Conservation (phyloP, 2,797 vertebrate genomes). For the Diplodus sargus region DNA sequence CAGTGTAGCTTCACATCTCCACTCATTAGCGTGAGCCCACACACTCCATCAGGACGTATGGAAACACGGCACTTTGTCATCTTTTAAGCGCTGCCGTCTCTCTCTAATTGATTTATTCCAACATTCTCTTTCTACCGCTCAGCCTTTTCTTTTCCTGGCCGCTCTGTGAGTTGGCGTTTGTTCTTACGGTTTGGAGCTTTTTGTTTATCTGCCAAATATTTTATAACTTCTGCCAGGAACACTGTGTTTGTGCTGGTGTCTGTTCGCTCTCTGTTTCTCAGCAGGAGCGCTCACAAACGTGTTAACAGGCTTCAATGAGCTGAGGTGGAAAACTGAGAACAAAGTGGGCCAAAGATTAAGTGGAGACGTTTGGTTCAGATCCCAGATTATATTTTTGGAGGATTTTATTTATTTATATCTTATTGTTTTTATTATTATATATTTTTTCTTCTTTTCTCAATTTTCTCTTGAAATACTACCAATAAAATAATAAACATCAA, state of each 20-base stretch:
- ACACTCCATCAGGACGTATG: background rate
- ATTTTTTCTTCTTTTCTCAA: background rate
- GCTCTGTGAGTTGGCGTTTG: background rate
- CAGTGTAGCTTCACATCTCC: background rate
- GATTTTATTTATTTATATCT: background rate
- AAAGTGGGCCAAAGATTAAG: background rate
- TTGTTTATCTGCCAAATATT: constrained; percentile 8
- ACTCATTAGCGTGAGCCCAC: background rate
- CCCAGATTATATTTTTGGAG: background rate
- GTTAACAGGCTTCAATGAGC: constrained; percentile 6
- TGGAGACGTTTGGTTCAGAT: constrained; percentile 7
- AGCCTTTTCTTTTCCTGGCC: background rate
- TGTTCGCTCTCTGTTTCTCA: background rate
- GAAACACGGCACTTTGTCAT: background rate
- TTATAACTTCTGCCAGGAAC: constrained; percentile 16
- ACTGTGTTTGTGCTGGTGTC: constrained; percentile 20
- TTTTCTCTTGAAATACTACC: background rate
- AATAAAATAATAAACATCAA: background rate
- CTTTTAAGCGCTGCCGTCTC: background rate
- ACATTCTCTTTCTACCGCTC: background rate
- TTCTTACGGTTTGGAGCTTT: constrained; percentile 1
- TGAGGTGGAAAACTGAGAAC: background rate
- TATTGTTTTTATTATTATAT: background rate
- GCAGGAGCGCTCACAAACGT: background rate
- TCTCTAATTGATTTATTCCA: background rate